Evolutionary conservation across 2,797 vertebrate genomes (phyloP).

Genomic region (Lepilemur ruficaudatus): DNA sequence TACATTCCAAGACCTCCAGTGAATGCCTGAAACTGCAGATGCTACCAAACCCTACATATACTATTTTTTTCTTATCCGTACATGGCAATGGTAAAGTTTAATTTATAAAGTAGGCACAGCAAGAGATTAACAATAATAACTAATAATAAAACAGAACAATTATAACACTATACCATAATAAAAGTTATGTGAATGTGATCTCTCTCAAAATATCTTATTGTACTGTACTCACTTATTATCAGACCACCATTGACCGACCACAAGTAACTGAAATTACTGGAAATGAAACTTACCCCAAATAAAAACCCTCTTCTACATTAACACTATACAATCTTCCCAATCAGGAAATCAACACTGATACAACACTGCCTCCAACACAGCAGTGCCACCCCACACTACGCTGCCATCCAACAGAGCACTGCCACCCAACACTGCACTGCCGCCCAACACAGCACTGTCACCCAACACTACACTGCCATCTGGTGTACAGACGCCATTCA

Average conservation of each 20-base stretch:
- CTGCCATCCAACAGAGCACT: too few species aligned
- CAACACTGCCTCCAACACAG: background rate
- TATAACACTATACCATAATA: background rate
- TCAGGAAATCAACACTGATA: background rate
- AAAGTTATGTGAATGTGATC: background rate
- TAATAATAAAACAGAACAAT: background rate
- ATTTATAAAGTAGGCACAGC: background rate
- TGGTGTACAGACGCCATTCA: background rate
- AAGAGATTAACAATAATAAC: background rate
- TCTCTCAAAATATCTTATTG: background rate
- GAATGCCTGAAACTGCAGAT: background rate
- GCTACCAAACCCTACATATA: background rate
- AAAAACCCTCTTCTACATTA: background rate
- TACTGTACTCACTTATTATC: background rate
- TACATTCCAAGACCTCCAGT: background rate
- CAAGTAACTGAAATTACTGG: background rate
- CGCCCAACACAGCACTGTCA: accelerated
- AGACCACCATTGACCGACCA: too few species aligned
- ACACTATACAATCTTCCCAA: background rate
- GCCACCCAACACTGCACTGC: too few species aligned
- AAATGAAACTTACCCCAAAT: background rate
- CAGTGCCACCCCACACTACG: accelerated
- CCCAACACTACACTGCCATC: background rate
- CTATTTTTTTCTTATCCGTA: background rate
- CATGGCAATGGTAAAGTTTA: background rate